These are phyloP conservation scores for Hypsibius dujardini DNA, from an alignment of 1,140 invertebrate genomes.

Conservation along the genomic window DNA sequence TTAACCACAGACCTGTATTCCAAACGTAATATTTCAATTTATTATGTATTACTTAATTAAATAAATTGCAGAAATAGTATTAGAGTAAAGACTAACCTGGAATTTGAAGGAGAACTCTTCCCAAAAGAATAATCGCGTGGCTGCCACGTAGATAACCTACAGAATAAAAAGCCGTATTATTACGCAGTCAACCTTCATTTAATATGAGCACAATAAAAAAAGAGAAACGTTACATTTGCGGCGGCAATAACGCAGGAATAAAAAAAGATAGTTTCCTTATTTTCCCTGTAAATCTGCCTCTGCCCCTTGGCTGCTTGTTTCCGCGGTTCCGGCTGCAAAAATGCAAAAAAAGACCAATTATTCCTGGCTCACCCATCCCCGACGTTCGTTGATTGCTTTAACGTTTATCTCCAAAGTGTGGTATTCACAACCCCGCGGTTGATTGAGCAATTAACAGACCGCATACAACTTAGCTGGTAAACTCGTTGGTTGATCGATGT, in stretches of 20 bases:
- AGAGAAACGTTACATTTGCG: background rate
- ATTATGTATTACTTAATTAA: too few relatives aligned
- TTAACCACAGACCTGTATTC: background rate
- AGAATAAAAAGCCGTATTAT: background rate
- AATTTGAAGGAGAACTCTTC: conserved; percentile 2
- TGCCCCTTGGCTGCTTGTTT: conserved; percentile 16
- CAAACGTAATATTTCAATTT: too few relatives aligned
- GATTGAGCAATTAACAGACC: too few relatives aligned
- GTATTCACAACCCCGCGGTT: too few relatives aligned
- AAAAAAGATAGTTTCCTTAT: background rate
- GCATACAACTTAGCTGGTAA: too few relatives aligned
- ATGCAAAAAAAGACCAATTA: background rate
- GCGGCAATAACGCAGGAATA: background rate
- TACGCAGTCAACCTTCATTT: too few relatives aligned
- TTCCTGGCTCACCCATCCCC: too few relatives aligned
- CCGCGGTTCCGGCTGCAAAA: conserved; percentile 7
- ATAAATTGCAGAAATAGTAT: too few relatives aligned
- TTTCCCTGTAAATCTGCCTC: conserved; percentile 13
- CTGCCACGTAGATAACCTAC: background rate
- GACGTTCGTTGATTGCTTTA: too few relatives aligned
- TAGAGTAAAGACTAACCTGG: background rate
- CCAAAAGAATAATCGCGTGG: background rate
- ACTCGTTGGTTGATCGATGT: too few relatives aligned
- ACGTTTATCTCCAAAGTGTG: too few relatives aligned
- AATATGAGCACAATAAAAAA: too few relatives aligned